These are phyloP conservation scores for Dipodomys merriami DNA, from an alignment of 2,113 vertebrate species.

Conservation along the genomic window DNA sequence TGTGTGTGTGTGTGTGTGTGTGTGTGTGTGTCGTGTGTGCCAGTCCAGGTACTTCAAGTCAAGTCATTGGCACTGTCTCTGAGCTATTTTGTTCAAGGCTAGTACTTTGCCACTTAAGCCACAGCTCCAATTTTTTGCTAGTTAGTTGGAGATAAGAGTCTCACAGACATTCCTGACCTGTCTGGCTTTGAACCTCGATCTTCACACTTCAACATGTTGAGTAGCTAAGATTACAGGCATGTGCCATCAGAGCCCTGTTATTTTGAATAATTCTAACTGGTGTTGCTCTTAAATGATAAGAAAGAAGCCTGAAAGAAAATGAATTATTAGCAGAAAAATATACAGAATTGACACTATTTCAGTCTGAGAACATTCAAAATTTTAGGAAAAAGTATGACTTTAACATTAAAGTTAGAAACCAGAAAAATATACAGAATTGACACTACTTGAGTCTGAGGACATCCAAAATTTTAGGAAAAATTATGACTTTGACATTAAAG, in stretches of 20 bases:
- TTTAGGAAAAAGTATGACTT: not conserved
- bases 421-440: conserved; percentile 25
- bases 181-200: too few species aligned
- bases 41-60: too few species aligned
- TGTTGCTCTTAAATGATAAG: not conserved
- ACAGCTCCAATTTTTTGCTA: too few species aligned
- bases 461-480: not conserved
- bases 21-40: too few species aligned
- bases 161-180: too few species aligned
- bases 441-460: not conserved
- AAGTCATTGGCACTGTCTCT: too few species aligned
- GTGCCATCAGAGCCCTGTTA: not conserved
- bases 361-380: not conserved
- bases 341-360: not conserved
- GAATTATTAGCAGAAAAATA: conserved; percentile 40
- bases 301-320: conserved; percentile 25
- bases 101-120: too few species aligned
- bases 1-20: too few species aligned
- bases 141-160: too few species aligned
- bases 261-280: conserved; percentile 51
- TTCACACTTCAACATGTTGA: too few species aligned
- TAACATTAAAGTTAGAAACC: conserved; percentile 32
- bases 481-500: not conserved
- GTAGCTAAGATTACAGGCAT: too few species aligned
- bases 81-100: too few species aligned